Percentiles rank a stretch among this genome's conserved stretches.
These are phyloP conservation scores for Pygmarrhopalites habei DNA, from an alignment of 1,140 invertebrate genomes.

Conservation along the genomic window DNA sequence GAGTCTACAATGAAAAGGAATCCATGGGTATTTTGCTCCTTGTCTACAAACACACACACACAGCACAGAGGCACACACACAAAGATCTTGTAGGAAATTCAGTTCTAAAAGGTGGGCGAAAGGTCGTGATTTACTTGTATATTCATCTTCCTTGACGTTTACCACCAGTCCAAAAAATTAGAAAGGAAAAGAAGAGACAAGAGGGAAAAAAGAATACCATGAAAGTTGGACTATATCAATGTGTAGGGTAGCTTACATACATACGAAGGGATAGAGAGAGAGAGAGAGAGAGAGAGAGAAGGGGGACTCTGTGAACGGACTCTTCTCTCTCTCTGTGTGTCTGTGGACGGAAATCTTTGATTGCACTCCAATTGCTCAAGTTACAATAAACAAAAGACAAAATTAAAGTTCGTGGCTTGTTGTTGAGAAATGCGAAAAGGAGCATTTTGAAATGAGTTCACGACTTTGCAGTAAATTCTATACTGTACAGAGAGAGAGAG, in stretches of 20 bases:
- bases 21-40: no score
- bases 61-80: no score
- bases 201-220: no score
- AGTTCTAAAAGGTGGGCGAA: conserved; percentile 27
- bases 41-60: no score
- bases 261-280: background rate
- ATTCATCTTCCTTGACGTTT: background rate
- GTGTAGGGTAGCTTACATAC: background rate
- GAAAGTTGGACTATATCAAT: no score
- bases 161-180: no score
- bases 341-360: conserved; percentile 10
- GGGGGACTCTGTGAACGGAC: background rate
- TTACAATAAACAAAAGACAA: conserved; percentile 9
- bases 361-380: conserved; percentile 17
- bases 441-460: conserved; percentile 25
- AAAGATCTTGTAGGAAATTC: no score
- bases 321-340: background rate
- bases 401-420: conserved; percentile 28
- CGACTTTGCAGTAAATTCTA: no score
- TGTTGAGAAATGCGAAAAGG: no score
- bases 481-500: no score
- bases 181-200: no score
- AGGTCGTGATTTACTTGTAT: conserved; percentile 36
- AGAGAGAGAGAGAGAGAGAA: background rate
- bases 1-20: no score